Base-by-base conservation (phyloP, 2,888 invertebrate genomes). In the Deroplatys truncata region DNA sequence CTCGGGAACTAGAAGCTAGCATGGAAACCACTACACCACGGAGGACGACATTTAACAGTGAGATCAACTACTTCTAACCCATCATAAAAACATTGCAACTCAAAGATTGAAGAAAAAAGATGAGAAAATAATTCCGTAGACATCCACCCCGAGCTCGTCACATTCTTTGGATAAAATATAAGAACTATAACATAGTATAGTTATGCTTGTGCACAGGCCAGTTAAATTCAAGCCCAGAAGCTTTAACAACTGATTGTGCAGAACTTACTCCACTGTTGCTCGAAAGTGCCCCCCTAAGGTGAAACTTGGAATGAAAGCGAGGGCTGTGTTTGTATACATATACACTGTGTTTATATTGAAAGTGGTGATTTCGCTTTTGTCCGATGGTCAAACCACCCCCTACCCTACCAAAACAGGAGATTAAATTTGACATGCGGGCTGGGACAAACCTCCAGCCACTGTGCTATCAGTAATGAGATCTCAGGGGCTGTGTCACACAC, bases 401-500 rank as follows among this genome's bases (percentile, higher is more conserved):
- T 82, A 28, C n/a, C 72, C 87, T 83, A 87, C 82, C 83, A 87
- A 87, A 87, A 87, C 87, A 87, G 87, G 87, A 87, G 87, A 87
- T 87, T 87, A 87, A 87, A 83, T 87, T 82, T 87, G 87, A 87
- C 87, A 87, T 83, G 82, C 83, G 83, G 84, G n/a, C 25, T 35
- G n/a, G 29, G 16, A 31, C 35, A 84, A 72, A 35, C 43, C 35
- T 85, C 72, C 87, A 35, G 87, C 87, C 87, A 87, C 87, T 82
- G 83, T 82, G 35, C 82, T 87, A 87, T 87, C 87, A 35, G 87
- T 87, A 87, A 87, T 87, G 87, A 87, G 87, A 87, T 87, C 87
- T 72, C 56, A 72, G 56, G 56, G 56, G 56, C 56, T 72, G 56
- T 72, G 25, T 72, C 56, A 72, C 56, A 72, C 56, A 56, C 56